Conservation (phyloP, 2,797 vertebrate genomes). For the Fistularia commersonii region DNA sequence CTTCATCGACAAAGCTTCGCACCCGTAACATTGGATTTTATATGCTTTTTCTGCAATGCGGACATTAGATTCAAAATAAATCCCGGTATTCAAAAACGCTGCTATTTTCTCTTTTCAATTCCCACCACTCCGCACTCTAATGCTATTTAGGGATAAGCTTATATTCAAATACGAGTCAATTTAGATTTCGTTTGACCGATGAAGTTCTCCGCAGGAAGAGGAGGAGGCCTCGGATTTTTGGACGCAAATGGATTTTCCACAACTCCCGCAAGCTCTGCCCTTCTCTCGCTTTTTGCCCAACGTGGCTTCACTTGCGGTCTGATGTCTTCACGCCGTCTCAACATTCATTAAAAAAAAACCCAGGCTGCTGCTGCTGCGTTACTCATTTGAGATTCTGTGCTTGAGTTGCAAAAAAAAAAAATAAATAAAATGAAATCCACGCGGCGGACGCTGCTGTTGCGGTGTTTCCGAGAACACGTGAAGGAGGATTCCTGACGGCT, state of each 20-base stretch:
- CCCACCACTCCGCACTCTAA: not conserved
- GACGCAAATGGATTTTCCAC: not conserved
- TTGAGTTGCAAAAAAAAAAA: not conserved
- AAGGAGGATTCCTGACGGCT: not conserved
- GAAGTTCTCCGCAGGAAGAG: slow-evolving; percentile 10
- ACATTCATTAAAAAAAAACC: slow-evolving; percentile 2
- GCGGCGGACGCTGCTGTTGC: too few relatives aligned
- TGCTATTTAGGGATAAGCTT: not conserved
- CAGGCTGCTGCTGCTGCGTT: slow-evolving; percentile 5
- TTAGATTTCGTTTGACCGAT: slow-evolving; percentile 1
- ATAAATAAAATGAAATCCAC: too few relatives aligned
- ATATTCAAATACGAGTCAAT: slow-evolving; percentile 2
- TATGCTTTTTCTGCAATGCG: too few relatives aligned
- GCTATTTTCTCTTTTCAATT: slow-evolving; percentile 3
- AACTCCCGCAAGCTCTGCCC: slow-evolving; percentile 1
- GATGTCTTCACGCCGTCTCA: not conserved
- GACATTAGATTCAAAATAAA: too few relatives aligned
- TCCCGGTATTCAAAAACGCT: too few relatives aligned
- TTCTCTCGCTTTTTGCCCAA: not conserved
- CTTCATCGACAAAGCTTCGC: too few relatives aligned
- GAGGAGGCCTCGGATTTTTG: not conserved
- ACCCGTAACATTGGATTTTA: too few relatives aligned
- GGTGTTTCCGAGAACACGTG: not conserved
- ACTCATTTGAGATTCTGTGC: not conserved
- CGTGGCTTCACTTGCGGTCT: slow-evolving; percentile 2